Percentiles rank a stretch among this genome's conserved stretches.
These are phyloP conservation scores for Dendrocincla tyrannina DNA, from an alignment of 2,797 vertebrate species.

Conservation along the genomic window DNA sequence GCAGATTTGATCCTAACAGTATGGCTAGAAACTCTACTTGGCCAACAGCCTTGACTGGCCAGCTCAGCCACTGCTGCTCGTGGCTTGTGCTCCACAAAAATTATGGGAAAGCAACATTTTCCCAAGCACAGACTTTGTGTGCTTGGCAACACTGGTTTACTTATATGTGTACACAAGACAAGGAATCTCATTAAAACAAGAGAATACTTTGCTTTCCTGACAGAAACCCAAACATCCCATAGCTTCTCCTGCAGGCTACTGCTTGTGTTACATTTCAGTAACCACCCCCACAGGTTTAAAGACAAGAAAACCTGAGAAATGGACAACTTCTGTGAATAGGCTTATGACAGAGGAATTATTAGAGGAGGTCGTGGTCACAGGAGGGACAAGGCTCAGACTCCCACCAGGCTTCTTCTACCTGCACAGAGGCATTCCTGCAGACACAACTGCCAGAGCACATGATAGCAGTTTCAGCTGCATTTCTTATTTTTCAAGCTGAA, in stretches of 20 bases:
- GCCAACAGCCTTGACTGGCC: not conserved
- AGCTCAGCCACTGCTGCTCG: rapidly evolving
- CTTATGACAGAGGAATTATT: not conserved
- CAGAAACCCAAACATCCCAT: not conserved
- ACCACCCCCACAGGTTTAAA: not conserved
- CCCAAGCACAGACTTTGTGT: not conserved
- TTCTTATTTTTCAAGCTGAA: not conserved
- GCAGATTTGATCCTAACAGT: not conserved
- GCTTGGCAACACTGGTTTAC: not conserved
- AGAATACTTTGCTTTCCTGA: not conserved
- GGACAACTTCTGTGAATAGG: not conserved
- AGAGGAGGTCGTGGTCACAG: not conserved
- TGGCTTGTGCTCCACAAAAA: not conserved
- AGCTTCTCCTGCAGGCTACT: not conserved
- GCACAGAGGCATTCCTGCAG: not conserved
- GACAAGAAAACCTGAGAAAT: not conserved
- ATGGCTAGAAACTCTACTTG: not conserved
- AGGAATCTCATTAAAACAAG: not conserved
- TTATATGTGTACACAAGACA: not conserved
- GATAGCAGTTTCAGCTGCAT: not conserved
- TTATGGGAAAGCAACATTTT: rapidly evolving
- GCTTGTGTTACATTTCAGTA: not conserved
- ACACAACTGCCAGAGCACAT: not conserved
- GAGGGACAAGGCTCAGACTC: not conserved
- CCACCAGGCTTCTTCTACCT: not conserved